Evolutionary conservation across 2,113 vertebrate genomes (phyloP).

Genomic region (Pardalotus punctatus): DNA sequence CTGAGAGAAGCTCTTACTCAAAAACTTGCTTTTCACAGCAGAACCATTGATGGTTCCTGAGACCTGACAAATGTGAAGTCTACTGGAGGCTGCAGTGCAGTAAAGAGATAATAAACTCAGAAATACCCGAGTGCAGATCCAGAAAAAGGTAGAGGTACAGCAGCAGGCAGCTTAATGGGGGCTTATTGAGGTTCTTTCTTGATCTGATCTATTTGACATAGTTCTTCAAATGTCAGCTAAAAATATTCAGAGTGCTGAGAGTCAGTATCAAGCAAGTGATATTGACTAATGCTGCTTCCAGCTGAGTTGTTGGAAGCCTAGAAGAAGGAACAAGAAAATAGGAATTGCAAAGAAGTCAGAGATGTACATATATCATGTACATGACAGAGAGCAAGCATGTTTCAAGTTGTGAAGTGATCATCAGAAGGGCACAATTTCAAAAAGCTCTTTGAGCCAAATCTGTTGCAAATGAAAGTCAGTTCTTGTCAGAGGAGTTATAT

Average conservation of each 20-base stretch:
- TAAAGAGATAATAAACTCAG: background rate
- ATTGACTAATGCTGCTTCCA: background rate
- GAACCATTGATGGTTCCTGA: background rate
- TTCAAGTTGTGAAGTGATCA: background rate
- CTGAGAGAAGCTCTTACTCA: background rate
- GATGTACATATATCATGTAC: background rate
- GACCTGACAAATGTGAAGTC: background rate
- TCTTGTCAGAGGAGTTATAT: background rate
- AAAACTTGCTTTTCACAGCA: background rate
- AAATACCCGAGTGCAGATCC: background rate
- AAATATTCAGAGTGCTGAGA: background rate
- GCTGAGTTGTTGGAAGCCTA: background rate
- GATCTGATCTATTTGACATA: background rate
- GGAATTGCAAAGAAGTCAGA: background rate
- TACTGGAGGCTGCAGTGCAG: background rate
- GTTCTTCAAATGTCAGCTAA: background rate
- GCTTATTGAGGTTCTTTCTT: background rate
- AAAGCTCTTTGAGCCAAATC: background rate
- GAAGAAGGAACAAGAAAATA: background rate
- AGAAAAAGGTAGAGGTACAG: background rate
- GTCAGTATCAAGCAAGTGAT: background rate
- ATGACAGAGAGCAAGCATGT: background rate
- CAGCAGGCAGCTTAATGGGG: background rate
- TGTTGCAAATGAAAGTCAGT: background rate
- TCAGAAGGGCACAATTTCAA: background rate